Base-by-base conservation (phyloP, 2,888 invertebrate genomes). In the Gandaritis pyraliata region DNA sequence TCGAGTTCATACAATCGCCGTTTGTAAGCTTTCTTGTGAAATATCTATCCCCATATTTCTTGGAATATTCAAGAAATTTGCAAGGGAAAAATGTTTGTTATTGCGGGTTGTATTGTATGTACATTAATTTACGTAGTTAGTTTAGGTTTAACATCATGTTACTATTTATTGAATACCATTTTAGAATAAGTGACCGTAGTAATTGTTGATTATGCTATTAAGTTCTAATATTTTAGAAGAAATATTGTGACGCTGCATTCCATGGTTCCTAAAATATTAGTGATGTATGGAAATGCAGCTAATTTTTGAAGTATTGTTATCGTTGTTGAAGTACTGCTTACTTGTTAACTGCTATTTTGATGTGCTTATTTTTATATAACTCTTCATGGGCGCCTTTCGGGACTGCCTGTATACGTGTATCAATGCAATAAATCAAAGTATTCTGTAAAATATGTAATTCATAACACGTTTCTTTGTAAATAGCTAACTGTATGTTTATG, bases 381-480 rank as follows among this genome's bases (percentile, higher is more conserved):
- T 70, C 70, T 74, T 69, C 66, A 58, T 68, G 63, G 72, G 70
- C 63, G 58, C 71, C 66, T 68, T 55, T 54, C 50, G 43, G 10
- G 66, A 66, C 65, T 65, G 58, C 68, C 72, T 60, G 52, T 49
- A 76, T 67, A 83, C 80, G 82, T 86, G 85, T 86, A 85, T 82
- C 76, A 72, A 65, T 75, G 85, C 86, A 87, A 86, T 86, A 87
- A 16, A 85, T 78, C 71, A 63, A 76, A 78, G 77, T 85, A 81
- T 80, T 78, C 75, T 78, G 78, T 85, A 85, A 77, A 76, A 76
- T 72, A 67, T 66, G 72, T 80, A 80, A 73, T 69, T 58, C 48
- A 33, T 71, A 71, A 69, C 77, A 78, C 83, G 76, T 86, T 87
- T 74, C 76, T 85, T 85, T 88, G 86, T 88, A 87, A 81, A 87